Evolutionary conservation across 2,888 invertebrate species (phyloP).

Genomic region (Loripinus fragilis): DNA sequence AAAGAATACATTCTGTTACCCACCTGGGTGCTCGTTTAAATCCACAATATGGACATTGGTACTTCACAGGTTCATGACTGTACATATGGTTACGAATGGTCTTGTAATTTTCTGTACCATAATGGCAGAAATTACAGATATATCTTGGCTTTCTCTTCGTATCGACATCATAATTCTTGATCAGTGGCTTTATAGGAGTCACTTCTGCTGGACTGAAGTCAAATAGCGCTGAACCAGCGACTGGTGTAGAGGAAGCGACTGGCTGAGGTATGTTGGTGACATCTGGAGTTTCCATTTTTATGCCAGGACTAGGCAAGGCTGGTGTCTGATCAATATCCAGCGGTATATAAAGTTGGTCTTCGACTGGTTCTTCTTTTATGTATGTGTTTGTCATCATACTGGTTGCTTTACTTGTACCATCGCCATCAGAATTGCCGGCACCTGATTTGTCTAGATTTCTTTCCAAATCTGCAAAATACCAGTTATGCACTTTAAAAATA

Average conservation of each 20-base stretch:
- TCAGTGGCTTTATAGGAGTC: conserved; percentile 32
- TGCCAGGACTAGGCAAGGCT: neutral
- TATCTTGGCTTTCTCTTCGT: conserved; percentile 45
- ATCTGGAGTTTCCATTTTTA: neutral
- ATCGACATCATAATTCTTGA: conserved; percentile 50
- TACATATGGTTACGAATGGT: conserved; percentile 62
- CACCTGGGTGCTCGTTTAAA: conserved; percentile 58
- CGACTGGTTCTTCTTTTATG: neutral
- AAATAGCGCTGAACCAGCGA: neutral
- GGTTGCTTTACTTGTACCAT: neutral
- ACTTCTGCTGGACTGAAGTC: neutral
- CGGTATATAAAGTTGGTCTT: neutral
- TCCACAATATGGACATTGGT: conserved; percentile 58
- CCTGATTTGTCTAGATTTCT: too few species aligned
- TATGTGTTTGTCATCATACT: neutral
- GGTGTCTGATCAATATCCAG: neutral
- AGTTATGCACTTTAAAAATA: too few species aligned
- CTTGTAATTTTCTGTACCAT: conserved; percentile 59
- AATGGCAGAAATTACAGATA: conserved; percentile 54
- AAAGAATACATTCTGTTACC: too few species aligned
- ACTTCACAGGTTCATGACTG: conserved; percentile 54
- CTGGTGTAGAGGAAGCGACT: neutral
- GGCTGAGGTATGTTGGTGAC: neutral
- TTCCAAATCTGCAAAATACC: too few species aligned
- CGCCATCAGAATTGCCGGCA: too few species aligned